Base-by-base conservation (phyloP, 2,888 invertebrate species). In the Drosophila greeni region DNA sequence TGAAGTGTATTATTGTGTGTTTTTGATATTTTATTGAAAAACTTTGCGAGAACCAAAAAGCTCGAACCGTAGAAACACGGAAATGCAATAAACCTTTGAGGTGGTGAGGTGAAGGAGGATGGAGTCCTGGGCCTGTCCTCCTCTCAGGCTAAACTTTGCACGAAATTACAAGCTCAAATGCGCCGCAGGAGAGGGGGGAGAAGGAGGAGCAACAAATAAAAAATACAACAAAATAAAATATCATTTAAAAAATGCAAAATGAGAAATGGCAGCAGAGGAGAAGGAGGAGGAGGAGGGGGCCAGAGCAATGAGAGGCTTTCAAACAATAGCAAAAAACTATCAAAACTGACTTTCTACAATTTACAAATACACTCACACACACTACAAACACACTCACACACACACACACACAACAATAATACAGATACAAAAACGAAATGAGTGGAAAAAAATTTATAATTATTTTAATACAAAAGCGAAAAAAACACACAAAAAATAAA, bases 301-400 rank as follows among this genome's bases (percentile, higher is more conserved):
- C 45, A 60, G 57, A 53, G 54, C 67, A 64, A 61, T 33, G 51
- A 24, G 43, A 24, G 65, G 70, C 66, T 71, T 61, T 67, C 47
- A 55, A 54, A 72, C 56, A 72, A 72, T 68, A 49, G 42, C 67
- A 76, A 81, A 78, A 78, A 84, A 80, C 81, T 84, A 84, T 79
- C 72, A 84, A 76, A 82, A 84, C 77, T 82, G 84, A 82, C 79
- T 79, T 84, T 74, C 70, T 74, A 75, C 79, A 77, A 74, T 79
- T 80, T 82, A 76, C 66, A 70, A n/a, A n/a, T n/a, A n/a, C n/a
- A n/a, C n/a, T n/a, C 48, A 64, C 57, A 66, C 45, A 37, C 37
- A 18, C 26, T 26, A 65, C 56, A 74, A 57, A 72, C 61, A 70
- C 58, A 61, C 37, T 51, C 56, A 49, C 62, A 43, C 43, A 3